phyloP scores from a whole-genome alignment of 2,797 vertebrate genomes.

The Anomalospiza imberbis region DNA sequence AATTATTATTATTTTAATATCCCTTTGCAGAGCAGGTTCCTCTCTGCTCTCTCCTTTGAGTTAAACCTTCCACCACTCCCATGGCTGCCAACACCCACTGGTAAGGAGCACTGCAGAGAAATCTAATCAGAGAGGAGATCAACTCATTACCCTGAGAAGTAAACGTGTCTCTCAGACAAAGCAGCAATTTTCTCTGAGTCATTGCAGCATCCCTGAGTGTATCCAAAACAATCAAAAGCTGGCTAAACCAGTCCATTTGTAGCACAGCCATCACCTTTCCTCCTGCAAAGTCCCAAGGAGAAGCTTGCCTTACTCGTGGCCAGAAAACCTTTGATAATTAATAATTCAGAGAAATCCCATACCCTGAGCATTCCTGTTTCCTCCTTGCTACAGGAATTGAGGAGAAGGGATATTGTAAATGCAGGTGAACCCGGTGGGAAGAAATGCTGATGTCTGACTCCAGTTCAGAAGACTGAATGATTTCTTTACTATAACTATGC shows the following conservation, averaged over 20 bases:
- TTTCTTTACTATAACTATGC: no score
- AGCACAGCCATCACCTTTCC: slow-evolving; percentile 56
- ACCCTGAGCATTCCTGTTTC: background rate
- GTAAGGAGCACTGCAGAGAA: slow-evolving; percentile 44
- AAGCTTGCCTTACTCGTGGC: background rate
- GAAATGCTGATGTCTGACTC: no score
- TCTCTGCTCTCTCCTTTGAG: slow-evolving; percentile 32
- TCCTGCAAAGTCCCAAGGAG: background rate
- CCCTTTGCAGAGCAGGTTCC: slow-evolving; percentile 36
- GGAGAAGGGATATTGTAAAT: background rate
- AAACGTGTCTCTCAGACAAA: slow-evolving; percentile 66
- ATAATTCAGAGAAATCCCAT: background rate
- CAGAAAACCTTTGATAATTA: background rate
- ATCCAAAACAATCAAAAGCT: slow-evolving; percentile 65
- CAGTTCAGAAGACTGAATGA: no score
- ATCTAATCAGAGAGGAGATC: slow-evolving; percentile 54
- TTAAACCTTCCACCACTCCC: slow-evolving; percentile 58
- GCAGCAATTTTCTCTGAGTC: slow-evolving; percentile 67
- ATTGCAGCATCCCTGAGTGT: slow-evolving; percentile 54
- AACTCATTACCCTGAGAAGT: slow-evolving; percentile 56
- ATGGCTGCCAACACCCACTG: slow-evolving; percentile 56
- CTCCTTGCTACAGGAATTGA: background rate
- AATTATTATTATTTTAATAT: background rate
- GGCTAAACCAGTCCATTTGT: slow-evolving; percentile 58
- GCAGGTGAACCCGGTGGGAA: no score